Evolutionary conservation across 2,797 vertebrate genomes (phyloP), one percentile per base, ranked within the genome.

Genomic region (Rhynchotus rufescens): DNA sequence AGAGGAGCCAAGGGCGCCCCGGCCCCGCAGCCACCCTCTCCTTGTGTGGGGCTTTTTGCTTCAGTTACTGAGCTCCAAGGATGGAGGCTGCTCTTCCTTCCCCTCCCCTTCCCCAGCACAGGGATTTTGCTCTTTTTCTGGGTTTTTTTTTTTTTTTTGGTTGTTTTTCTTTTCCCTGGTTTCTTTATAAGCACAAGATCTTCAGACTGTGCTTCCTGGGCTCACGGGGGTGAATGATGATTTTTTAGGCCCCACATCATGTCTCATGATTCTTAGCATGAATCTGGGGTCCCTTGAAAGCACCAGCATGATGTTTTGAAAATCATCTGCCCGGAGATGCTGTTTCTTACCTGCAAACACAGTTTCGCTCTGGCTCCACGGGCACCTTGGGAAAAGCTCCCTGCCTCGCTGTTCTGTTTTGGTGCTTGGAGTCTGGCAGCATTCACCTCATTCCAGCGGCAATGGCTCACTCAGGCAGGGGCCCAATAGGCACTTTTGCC

Each of bases 221-320:
- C 76, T 65, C 66, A 62, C 67, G 40, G 2, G 4, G 89, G 15
- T 30, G 15, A 45, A 7, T 10, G 13, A 38, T 75, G 45, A 67
- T 49, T 36, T 32, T 80, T 68, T 15, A 72, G 52, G 26, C 69
- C 26, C 44, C 86, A 32, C 61, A 60, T 84, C 38, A 64, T 66
- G 23, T 79, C 38, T 86, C 21, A 44, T 0, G 2, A 59, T 28
- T 72, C 76, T 57, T 42, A 13, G 8, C 26, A 11, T 34, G 45
- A 54, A 13, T 34, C 61, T 75, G 67, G 26, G 87, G 54, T 34
- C 49, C 84, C 57, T 44, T 1, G 0, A 30, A 78, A 61, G 80
- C 6, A 8, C 0, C 0, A 60, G 44, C n/a, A 16, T 85, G 83
- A 61, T 75, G 47, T 61, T 75, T 57, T 1, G 1, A 2, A 7